These are phyloP conservation scores for Hetaerina americana DNA, from an alignment of 1,140 invertebrate genomes.

Conservation along the genomic window DNA sequence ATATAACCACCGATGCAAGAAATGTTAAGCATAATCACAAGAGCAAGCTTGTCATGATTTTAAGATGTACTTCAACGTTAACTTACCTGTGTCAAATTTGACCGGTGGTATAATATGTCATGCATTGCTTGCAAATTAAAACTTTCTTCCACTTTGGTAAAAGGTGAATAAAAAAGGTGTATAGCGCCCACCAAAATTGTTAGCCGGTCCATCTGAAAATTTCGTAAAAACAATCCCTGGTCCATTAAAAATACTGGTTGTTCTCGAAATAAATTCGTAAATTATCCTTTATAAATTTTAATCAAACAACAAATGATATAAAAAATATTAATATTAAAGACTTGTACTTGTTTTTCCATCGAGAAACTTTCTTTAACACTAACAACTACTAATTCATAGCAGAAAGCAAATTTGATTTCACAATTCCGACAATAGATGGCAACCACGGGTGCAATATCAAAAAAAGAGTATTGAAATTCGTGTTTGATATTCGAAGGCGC, in stretches of 20 bases:
- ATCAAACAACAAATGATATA: not conserved
- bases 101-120: constrained; percentile 82
- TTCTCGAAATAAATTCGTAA: no score
- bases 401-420: not conserved
- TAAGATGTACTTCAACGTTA: no score
- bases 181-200: constrained; percentile 44
- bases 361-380: not conserved
- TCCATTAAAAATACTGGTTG: not conserved
- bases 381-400: not conserved
- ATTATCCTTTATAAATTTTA: no score
- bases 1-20: no score
- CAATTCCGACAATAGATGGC: not conserved
- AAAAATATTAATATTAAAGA: not conserved
- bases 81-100: constrained; percentile 70
- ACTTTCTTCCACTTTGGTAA: constrained; percentile 99
- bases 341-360: not conserved
- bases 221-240: not conserved
- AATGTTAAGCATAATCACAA: no score
- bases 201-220: not conserved
- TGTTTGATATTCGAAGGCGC: no score
- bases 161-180: constrained; percentile 81
- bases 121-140: constrained; percentile 98
- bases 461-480: no score
- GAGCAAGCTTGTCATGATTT: no score
- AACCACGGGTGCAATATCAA: no score